These are phyloP conservation scores for Rhyzopertha dominica DNA, from an alignment of 1,140 invertebrate species.

Conservation along the genomic window DNA sequence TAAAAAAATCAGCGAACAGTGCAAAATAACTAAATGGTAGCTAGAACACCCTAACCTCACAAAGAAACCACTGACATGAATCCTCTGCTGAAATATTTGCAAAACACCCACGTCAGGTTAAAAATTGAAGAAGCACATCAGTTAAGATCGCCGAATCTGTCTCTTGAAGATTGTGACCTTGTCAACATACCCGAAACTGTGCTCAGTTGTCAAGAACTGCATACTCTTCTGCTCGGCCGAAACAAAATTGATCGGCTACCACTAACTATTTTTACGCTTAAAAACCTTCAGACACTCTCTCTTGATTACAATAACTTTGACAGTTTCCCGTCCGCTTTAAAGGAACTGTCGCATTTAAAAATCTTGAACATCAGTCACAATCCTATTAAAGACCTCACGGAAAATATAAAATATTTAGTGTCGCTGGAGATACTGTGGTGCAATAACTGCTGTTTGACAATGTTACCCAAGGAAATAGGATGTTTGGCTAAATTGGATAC, in stretches of 20 bases:
- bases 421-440: slow-evolving; percentile 72
- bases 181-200: slow-evolving; percentile 51
- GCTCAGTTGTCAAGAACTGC: slow-evolving; percentile 50
- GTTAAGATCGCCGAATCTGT: slow-evolving; percentile 52
- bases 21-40: no score
- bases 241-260: slow-evolving; percentile 53
- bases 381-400: slow-evolving; percentile 62
- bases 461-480: slow-evolving; percentile 64
- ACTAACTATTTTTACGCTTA: slow-evolving; percentile 33
- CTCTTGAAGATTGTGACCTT: slow-evolving; percentile 56
- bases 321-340: slow-evolving; percentile 56
- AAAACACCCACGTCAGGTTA: no score
- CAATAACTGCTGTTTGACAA: slow-evolving; percentile 52
- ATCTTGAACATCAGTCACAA: slow-evolving; percentile 81
- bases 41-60: no score
- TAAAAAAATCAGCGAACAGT: no score
- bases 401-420: slow-evolving; percentile 63
- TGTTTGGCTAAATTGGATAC: slow-evolving; percentile 68
- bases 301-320: slow-evolving; percentile 64
- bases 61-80: no score
- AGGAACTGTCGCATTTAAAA: slow-evolving; percentile 58
- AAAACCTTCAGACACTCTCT: slow-evolving; percentile 48
- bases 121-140: slow-evolving; percentile 55
- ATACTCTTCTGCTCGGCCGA: slow-evolving; percentile 54
- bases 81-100: no score